phyloP scores from a whole-genome alignment of 2,797 vertebrate species.

The Lithobates pipiens region DNA sequence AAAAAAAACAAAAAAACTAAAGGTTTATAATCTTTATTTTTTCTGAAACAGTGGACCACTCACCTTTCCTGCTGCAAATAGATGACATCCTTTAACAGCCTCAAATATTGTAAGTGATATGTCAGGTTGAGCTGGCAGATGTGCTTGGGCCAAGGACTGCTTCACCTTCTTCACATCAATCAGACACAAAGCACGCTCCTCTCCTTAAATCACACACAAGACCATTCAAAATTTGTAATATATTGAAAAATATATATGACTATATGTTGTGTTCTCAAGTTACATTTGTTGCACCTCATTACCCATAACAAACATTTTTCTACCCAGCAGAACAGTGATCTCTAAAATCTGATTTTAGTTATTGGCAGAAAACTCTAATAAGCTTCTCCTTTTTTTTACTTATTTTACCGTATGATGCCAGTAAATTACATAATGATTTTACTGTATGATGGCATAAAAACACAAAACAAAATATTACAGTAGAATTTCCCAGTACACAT shows the following conservation, averaged over 20 bases:
- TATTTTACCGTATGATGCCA: too few species aligned
- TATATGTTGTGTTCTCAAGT: background rate
- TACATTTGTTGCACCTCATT: too few species aligned
- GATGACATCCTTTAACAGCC: constrained; percentile 96
- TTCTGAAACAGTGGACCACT: constrained; percentile 11
- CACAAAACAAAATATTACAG: too few species aligned
- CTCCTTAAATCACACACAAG: constrained; percentile 77
- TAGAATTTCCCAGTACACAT: too few species aligned
- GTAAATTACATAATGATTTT: too few species aligned
- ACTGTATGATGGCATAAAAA: too few species aligned
- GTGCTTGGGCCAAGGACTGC: constrained; percentile 93
- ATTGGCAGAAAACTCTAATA: too few species aligned
- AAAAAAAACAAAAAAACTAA: too few species aligned
- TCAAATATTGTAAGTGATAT: constrained; percentile 91
- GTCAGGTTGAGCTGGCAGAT: constrained; percentile 93
- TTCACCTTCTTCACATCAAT: constrained; percentile 97
- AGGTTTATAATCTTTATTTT: background rate
- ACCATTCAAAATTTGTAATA: background rate
- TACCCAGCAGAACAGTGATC: too few species aligned
- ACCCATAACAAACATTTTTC: too few species aligned
- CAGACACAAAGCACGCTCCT: constrained; percentile 93
- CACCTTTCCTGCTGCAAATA: constrained; percentile 95
- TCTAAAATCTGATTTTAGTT: too few species aligned
- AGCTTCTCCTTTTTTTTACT: too few species aligned
- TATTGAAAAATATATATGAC: background rate